Evolutionary conservation across 1,140 invertebrate genomes (phyloP), one percentile per base, ranked within the genome.

Genomic region (Heliconius congener): DNA sequence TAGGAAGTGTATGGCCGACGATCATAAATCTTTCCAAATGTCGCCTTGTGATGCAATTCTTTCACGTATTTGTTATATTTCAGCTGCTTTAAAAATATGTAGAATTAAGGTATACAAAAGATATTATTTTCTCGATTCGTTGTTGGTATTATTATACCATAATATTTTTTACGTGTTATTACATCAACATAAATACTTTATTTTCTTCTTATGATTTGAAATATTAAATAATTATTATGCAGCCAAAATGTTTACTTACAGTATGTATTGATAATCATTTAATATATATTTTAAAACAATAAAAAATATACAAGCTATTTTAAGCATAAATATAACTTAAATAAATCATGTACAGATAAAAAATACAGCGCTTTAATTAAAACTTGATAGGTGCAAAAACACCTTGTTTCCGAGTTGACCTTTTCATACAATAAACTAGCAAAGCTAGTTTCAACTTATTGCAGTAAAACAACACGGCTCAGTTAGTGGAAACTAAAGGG

Each of bases 21-120:
- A 27, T 30, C 42, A 77, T 76, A 76, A 76, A 74, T 76, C 74
- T 75, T 30, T 30, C 55, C 13, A 57, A 46, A 76, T 30, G 37
- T 71, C 37, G 42, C 34, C 27, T 37, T 19, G 5, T 27, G 74
- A 57, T 60, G 55, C 27, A 55, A 75, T 75, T 57, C 73, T n/a
- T n/a, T 37, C 18, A 19, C 13, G 34, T 72, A 5, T 72, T 42
- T 66, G 60, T 66, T 66, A 30, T 30, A 66, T 66, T 66, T 30
- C 60, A 66, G 60, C 60, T 66, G 60, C 60, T 66, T 30, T 66
- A 16, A 46, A 66, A 27, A 30, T 30, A 23, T 66, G 16, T 66
- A 16, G 60, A 66, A 18, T 27, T 11, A 23, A 60, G 18, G 1
- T 19, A 19, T 52, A 52, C 18, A 52, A 13, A 46, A 46, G 0